Evolutionary conservation across 2,888 invertebrate genomes (phyloP), one percentile per base, ranked within the genome.

Genomic region (Galeruca laticollis): DNA sequence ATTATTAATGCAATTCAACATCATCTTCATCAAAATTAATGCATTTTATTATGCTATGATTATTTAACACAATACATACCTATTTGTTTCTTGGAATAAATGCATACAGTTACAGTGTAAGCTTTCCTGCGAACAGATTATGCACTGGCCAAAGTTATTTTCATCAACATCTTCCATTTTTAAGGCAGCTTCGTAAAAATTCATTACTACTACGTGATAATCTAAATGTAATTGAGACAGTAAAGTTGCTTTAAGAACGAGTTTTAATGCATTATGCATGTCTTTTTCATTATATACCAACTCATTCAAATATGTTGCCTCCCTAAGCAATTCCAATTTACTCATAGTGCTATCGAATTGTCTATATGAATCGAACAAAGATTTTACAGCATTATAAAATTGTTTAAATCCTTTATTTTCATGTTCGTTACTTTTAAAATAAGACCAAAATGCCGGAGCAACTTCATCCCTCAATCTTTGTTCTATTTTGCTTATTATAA

Each of bases 171-270:
- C 83, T 68, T 84, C 81, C 73, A 82, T 78, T 72, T 79, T 92
- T 74, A 95, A 92, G 4, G 94, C 92, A 20, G 91, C 89, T 84
- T 91, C 90, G 81, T 94, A 95, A 84, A 94, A 95, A 63, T 91
- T 90, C 76, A 90, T 89, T 1, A 94, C 91, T 35, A 93, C 90
- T 9, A 88, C 84, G 80, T 92, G 90, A 77, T 93, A 91, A 77
- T 91, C 88, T 9, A 92, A 83, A 21, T 93, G 93, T 20, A 94
- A 82, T 78, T 93, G 93, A 8, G 93, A 91, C 13, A 94, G 83
- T 57, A 95, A 81, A 10, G 91, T 88, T 13, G 92, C 88, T 80
- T 90, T 86, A 10, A 93, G 85, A 26, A 92, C 86, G 73, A 91
- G 88, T 80, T 91, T 91, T 72, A 93, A 90, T 26, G 89, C 88